Evolutionary conservation across 2,888 invertebrate genomes (phyloP).

Genomic region (Pterostichus madidus): DNA sequence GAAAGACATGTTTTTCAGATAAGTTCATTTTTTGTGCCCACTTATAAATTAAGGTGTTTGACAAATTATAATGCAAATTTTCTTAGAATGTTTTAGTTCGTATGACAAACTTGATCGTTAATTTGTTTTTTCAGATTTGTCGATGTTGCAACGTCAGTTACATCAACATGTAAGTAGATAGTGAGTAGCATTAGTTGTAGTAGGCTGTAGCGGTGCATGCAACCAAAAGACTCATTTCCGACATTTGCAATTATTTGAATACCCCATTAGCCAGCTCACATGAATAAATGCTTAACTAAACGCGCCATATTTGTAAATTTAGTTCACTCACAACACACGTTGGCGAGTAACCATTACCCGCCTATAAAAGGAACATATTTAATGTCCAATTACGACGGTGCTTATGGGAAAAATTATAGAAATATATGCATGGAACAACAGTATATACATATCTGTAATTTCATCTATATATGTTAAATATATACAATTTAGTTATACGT

Average conservation of each 20-base stretch:
- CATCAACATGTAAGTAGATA: constrained; percentile 9
- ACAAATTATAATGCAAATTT: no score
- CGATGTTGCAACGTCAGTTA: background rate
- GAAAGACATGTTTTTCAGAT: no score
- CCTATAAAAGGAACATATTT: constrained; percentile 57
- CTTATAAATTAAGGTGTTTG: no score
- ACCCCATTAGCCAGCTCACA: constrained; percentile 40
- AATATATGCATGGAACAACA: constrained; percentile 49
- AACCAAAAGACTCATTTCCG: constrained; percentile 41
- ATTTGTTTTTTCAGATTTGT: no score
- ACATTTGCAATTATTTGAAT: constrained; percentile 57
- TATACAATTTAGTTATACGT: constrained; percentile 50
- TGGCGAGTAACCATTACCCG: constrained; percentile 40
- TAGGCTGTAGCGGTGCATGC: constrained; percentile 8
- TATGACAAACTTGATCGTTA: no score
- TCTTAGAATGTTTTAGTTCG: no score
- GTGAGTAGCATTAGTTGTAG: background rate
- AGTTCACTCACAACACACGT: constrained; percentile 52
- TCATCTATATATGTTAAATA: constrained; percentile 54
- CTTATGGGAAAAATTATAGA: constrained; percentile 18
- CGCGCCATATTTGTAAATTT: constrained; percentile 61
- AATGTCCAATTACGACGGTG: constrained; percentile 48
- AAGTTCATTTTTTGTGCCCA: no score
- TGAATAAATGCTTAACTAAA: constrained; percentile 53
- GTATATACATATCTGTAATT: constrained; percentile 47